These are phyloP conservation scores for Caenorhabditis virilis DNA, from an alignment of 2,888 invertebrate species.

Conservation along the genomic window DNA sequence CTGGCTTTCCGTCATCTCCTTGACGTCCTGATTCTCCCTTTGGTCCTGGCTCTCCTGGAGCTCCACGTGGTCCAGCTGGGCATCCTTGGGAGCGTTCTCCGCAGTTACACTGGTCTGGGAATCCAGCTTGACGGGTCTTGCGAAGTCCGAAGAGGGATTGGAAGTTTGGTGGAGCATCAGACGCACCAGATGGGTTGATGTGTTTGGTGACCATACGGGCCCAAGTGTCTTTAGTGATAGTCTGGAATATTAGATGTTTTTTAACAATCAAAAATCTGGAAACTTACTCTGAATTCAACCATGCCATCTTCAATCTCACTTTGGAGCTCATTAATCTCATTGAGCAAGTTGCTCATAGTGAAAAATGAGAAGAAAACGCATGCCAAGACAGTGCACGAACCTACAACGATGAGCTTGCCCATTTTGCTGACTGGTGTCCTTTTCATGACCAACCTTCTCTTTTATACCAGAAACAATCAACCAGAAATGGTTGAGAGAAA, in stretches of 20 bases:
- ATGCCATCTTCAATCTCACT: constrained; percentile 48
- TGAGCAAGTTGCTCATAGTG: constrained; percentile 40
- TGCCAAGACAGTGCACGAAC: constrained; percentile 40
- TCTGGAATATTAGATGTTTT: constrained; percentile 14
- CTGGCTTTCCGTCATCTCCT: constrained; percentile 53
- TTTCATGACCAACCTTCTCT: not conserved
- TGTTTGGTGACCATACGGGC: constrained; percentile 47
- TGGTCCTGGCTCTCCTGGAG: constrained; percentile 51
- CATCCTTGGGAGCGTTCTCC: constrained; percentile 52
- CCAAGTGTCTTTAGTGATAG: constrained; percentile 53
- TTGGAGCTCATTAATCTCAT: constrained; percentile 45
- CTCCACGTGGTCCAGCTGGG: constrained; percentile 59
- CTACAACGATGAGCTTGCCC: constrained; percentile 46
- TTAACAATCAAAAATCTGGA: not conserved
- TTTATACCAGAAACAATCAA: constrained; percentile 8
- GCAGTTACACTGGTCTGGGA: constrained; percentile 52
- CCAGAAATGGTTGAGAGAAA: constrained; percentile 2
- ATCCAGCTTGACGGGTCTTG: constrained; percentile 45
- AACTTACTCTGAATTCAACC: constrained; percentile 48
- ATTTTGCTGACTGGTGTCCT: constrained; percentile 41
- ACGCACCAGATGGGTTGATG: constrained; percentile 43
- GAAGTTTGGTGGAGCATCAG: constrained; percentile 49
- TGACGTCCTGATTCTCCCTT: constrained; percentile 47
- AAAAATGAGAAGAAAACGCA: constrained; percentile 41
- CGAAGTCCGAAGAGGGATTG: constrained; percentile 50